A percentile compares a stretch with the other conserved stretches of the same genome.
These are phyloP conservation scores for Heteromormyrus szaboi DNA, from an alignment of 2,797 vertebrate species.

Conservation along the genomic window DNA sequence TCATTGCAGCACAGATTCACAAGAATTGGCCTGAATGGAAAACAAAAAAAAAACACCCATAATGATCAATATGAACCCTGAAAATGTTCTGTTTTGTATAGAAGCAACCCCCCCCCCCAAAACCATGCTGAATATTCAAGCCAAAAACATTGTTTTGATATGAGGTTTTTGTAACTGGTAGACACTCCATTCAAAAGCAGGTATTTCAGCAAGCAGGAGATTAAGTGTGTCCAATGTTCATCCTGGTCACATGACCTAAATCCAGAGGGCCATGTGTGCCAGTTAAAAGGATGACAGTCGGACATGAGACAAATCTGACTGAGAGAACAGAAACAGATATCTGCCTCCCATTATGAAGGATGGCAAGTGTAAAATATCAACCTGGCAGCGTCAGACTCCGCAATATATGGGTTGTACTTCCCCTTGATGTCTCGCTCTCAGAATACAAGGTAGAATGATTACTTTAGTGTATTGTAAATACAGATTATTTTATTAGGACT, in stretches of 20 bases:
- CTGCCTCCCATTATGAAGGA: neutral
- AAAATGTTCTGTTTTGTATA: neutral
- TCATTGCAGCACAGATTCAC: neutral
- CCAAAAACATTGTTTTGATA: neutral
- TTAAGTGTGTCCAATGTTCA: constrained; percentile 1
- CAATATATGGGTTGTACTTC: neutral
- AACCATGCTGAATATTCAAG: neutral
- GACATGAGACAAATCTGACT: constrained; percentile 5
- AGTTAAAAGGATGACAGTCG: constrained; percentile 9
- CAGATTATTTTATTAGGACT: neutral
- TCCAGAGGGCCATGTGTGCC: neutral
- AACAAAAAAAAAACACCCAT: neutral
- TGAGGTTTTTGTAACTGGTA: neutral
- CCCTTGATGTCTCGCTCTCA: neutral
- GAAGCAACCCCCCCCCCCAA: neutral
- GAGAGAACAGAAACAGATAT: neutral
- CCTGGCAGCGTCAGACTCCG: neutral
- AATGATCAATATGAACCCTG: neutral
- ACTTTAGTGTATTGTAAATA: neutral
- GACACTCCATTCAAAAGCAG: neutral
- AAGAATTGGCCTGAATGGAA: neutral
- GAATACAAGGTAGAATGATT: neutral
- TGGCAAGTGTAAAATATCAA: neutral
- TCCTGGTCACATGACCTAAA: constrained; percentile 3
- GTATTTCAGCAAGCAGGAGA: constrained; percentile 1